Base-by-base conservation (phyloP, 2,797 vertebrate genomes). In the Bovichtus variegatus region DNA sequence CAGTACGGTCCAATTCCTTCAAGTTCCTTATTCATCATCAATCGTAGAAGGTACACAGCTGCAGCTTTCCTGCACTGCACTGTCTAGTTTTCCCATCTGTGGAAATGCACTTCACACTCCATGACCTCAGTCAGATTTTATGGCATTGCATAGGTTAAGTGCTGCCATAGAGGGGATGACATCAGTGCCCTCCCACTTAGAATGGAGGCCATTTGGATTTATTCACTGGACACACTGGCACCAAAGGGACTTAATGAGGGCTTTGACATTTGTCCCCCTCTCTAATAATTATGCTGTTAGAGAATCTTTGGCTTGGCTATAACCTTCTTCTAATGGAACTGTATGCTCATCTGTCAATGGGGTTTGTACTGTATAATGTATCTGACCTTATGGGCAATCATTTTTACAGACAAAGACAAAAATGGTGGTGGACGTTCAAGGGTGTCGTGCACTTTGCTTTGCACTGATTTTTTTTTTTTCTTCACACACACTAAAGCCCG, bases 211-310 rank as follows among this genome's bases (percentile, higher is more conserved):
- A 66, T 83, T 85, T 76, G 71, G 82, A 83, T 90, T 88, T 84
- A 88, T 84, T 76, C 72, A 79, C 81, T 70, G 80, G 83, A 86
- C 87, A 76, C 68, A 77, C 66, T 66, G 89, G 83, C 88, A 89
- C 83, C 90, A 87, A 76, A 78, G 73, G 78, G 75, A 87, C 65
- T 80, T 87, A 87, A 92, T 84, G 81, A 90, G 81, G 79, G 40
- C 82, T 84, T 68, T 90, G 89, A 92, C 88, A 89, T 92, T 90
- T 91, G 89, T 80, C 70, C 83, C 61, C 67, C 64, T 55, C 76
- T 77, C 76, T 76, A 66, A 84, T 91, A 87, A 90, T 90, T 74
- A 88, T 71, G 70, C 76, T 76, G 73, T 85, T 78, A 71, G 50
- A 76, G 63, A 83, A 83, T 75, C 75, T 84, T 75, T 3, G n/a